These are phyloP conservation scores for Ennomos erosarius DNA, from an alignment of 2,888 invertebrate genomes.

Conservation along the genomic window DNA sequence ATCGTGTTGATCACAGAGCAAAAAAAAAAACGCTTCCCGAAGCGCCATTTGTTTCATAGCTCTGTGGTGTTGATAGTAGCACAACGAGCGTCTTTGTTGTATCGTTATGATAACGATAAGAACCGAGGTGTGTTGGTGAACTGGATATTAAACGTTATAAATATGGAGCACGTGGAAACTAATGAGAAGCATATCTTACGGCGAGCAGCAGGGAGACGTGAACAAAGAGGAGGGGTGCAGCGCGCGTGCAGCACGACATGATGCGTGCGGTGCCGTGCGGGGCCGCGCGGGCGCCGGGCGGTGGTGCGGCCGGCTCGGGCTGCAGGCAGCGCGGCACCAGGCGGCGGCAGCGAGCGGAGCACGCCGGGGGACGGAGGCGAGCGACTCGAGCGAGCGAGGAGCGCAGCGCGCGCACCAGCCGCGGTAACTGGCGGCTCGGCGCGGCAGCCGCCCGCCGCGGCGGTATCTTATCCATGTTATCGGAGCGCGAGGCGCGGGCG, in stretches of 20 bases:
- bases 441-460: background rate
- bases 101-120: background rate
- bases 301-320: too few relatives aligned
- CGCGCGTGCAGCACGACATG: conserved; percentile 49
- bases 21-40: too few relatives aligned
- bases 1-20: too few relatives aligned
- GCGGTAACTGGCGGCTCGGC: conserved; percentile 3
- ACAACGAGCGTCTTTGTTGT: too few relatives aligned
- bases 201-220: conserved; percentile 68
- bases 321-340: too few relatives aligned
- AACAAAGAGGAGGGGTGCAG: conserved; percentile 56
- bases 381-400: background rate
- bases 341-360: too few relatives aligned
- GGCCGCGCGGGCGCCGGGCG: background rate
- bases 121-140: background rate
- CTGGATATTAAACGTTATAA: background rate
- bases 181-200: conserved; percentile 49
- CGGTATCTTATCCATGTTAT: conserved; percentile 15
- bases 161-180: background rate
- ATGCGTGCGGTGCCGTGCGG: background rate
- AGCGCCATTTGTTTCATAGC: too few relatives aligned
- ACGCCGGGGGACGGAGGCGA: too few relatives aligned
- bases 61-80: too few relatives aligned
- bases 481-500: background rate
- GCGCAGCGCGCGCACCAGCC: conserved; percentile 1